Evolutionary conservation across 1,140 invertebrate genomes (phyloP).

Genomic region (Nylanderia fulva): DNA sequence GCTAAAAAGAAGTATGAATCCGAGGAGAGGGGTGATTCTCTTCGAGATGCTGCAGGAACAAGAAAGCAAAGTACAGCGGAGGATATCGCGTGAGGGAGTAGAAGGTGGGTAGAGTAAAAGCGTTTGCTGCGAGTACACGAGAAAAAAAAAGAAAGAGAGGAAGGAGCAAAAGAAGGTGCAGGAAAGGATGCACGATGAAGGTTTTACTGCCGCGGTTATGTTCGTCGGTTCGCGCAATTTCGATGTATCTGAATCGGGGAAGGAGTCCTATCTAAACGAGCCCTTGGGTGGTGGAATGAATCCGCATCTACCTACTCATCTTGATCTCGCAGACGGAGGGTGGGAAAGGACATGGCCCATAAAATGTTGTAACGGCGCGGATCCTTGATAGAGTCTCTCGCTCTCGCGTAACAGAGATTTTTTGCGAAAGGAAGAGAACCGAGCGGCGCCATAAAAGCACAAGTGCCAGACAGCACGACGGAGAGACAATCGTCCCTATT

Average conservation of each 20-base stretch:
- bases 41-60: background rate
- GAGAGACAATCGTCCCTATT: conserved; percentile 48
- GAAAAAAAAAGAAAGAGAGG: background rate
- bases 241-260: conserved; percentile 76
- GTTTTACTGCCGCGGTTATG: conserved; percentile 75
- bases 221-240: conserved; percentile 74
- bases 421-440: conserved; percentile 24
- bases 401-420: conserved; percentile 31
- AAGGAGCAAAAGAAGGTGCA: background rate
- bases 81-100: conserved; percentile 16
- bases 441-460: conserved; percentile 32
- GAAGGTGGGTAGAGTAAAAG: conserved; percentile 21
- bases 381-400: conserved; percentile 21
- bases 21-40: conserved; percentile 7
- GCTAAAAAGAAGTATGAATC: conserved; percentile 48
- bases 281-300: conserved; percentile 68
- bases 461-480: background rate
- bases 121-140: background rate
- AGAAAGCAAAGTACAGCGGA: conserved; percentile 14
- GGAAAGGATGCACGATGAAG: conserved; percentile 68
- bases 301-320: conserved; percentile 53
- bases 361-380: conserved; percentile 67
- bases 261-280: conserved; percentile 76
- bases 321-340: conserved; percentile 2
- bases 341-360: conserved; percentile 58